A percentile compares a stretch with the other conserved stretches of the same genome.
Evolutionary conservation across 2,113 vertebrate species (phyloP).

Genomic region (Arizona elegans): DNA sequence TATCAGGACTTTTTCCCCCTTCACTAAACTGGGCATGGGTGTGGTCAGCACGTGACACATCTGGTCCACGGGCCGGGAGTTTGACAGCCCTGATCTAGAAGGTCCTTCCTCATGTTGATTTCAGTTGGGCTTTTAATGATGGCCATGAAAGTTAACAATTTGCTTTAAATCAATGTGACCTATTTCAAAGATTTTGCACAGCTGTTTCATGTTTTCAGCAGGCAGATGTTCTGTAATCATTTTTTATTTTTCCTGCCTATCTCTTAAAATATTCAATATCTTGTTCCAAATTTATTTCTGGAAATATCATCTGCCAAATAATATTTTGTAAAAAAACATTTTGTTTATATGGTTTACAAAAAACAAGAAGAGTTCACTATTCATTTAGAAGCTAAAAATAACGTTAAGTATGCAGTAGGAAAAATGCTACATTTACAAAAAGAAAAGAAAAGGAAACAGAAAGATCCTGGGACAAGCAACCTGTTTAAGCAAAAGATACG

Average conservation of each 20-base stretch:
- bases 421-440: conserved; percentile 54
- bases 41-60: too few species aligned
- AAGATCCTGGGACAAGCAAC: background rate
- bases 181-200: conserved; percentile 48
- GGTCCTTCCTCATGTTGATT: background rate
- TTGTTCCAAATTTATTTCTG: conserved; percentile 38
- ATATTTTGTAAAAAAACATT: conserved; percentile 18
- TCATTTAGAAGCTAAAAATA: conserved; percentile 52
- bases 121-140: conserved; percentile 57
- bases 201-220: conserved; percentile 54
- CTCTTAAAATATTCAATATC: conserved; percentile 41
- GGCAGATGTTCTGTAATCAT: conserved; percentile 44
- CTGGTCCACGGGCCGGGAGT: too few species aligned
- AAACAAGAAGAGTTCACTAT: conserved; percentile 57
- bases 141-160: background rate
- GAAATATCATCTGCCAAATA: conserved; percentile 39
- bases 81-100: background rate
- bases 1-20: too few species aligned
- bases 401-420: conserved; percentile 48
- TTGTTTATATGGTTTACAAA: conserved; percentile 37
- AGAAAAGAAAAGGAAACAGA: conserved; percentile 7
- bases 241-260: conserved; percentile 27
- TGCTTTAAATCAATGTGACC: background rate
- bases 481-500: background rate
- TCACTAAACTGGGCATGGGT: too few species aligned